Percentiles rank a stretch among this genome's conserved stretches.
These are phyloP conservation scores for Dasyurus viverrinus DNA, from an alignment of 2,113 vertebrate species.

Conservation along the genomic window DNA sequence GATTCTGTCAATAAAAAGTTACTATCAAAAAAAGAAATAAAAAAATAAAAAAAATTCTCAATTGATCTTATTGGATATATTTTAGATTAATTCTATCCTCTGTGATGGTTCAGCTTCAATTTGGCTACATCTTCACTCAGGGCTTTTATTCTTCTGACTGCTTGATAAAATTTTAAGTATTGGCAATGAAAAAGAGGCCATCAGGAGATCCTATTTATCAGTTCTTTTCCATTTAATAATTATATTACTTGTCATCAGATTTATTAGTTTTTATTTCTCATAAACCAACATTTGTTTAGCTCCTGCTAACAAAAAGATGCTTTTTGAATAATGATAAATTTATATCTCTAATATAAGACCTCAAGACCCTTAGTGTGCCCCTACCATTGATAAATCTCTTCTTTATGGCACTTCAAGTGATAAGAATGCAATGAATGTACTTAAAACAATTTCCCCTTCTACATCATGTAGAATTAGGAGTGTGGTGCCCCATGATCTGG, in stretches of 20 bases:
- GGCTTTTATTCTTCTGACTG: not conserved
- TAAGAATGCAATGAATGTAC: not conserved
- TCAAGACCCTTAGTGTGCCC: not conserved
- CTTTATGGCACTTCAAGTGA: not conserved
- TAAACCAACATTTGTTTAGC: not conserved
- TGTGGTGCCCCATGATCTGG: too few species aligned
- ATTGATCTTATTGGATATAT: not conserved
- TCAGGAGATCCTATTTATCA: not conserved
- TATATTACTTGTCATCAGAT: not conserved
- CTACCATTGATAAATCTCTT: not conserved
- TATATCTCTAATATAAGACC: not conserved
- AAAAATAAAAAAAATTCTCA: too few species aligned
- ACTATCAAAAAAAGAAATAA: too few species aligned
- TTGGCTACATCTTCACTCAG: not conserved
- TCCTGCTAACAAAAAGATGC: not conserved
- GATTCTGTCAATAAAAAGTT: too few species aligned
- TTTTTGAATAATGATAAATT: not conserved
- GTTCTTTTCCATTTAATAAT: not conserved
- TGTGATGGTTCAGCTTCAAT: not conserved
- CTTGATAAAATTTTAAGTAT: not conserved
- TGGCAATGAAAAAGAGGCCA: not conserved
- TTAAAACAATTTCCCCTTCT: not conserved
- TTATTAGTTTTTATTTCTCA: not conserved
- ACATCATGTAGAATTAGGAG: not conserved
- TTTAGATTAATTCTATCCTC: not conserved